Evolutionary conservation across 2,797 vertebrate genomes (phyloP).

Genomic region (Salmo trutta): DNA sequence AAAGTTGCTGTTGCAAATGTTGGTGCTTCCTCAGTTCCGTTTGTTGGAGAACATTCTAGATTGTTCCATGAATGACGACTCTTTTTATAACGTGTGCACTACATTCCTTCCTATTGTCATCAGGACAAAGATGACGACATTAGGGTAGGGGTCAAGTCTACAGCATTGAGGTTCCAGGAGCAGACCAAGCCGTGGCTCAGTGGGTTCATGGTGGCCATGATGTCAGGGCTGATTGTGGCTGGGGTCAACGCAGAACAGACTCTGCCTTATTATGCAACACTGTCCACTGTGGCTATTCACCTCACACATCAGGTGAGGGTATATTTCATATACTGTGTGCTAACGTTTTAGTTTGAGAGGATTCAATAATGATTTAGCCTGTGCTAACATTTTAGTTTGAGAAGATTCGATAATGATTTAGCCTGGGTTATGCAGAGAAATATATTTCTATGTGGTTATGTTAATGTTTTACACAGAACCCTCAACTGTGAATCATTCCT

Average conservation of each 20-base stretch:
- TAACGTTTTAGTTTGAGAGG: background rate
- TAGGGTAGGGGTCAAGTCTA: conserved; percentile 90
- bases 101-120: conserved; percentile 12
- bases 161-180: conserved; percentile 85
- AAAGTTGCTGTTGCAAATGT: conserved; percentile 4
- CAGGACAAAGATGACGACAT: conserved; percentile 93
- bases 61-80: background rate
- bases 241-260: conserved; percentile 86
- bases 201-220: conserved; percentile 85
- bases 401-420: background rate
- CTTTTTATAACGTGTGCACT: background rate
- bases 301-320: conserved; percentile 84
- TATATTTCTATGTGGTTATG: background rate
- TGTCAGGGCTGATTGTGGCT: conserved; percentile 78
- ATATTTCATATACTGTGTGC: background rate
- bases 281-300: conserved; percentile 78
- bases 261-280: conserved; percentile 80
- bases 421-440: no score
- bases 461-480: background rate
- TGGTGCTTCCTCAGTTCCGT: background rate
- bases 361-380: background rate
- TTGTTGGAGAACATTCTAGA: background rate
- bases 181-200: conserved; percentile 89
- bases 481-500: background rate
- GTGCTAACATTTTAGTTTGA: background rate